Percentiles rank a stretch among this genome's conserved stretches.
These are phyloP conservation scores for Petrophora chlorosata DNA, from an alignment of 2,888 invertebrate genomes.

Conservation along the genomic window DNA sequence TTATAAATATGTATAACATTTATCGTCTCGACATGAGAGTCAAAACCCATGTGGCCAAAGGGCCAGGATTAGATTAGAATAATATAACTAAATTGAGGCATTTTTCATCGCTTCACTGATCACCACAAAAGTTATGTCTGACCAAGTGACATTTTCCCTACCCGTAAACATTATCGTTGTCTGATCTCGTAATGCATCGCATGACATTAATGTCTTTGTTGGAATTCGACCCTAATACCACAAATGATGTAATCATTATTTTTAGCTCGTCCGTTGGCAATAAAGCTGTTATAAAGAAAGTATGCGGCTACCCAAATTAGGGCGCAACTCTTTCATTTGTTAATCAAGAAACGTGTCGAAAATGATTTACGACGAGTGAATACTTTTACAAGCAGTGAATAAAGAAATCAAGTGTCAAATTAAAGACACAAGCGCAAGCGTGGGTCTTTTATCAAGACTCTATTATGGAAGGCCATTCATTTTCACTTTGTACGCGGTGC, in stretches of 20 bases:
- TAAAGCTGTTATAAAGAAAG: not conserved
- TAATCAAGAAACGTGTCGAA: slow-evolving; percentile 31
- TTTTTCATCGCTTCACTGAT: not conserved
- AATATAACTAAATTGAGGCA: not conserved
- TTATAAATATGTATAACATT: slow-evolving; percentile 3
- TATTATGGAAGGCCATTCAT: slow-evolving; percentile 63
- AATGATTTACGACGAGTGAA: slow-evolving; percentile 60
- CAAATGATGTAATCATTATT: slow-evolving; percentile 1
- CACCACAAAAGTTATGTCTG: too few relatives aligned
- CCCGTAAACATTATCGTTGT: not conserved
- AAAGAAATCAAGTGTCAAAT: slow-evolving; percentile 76
- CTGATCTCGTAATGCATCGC: not conserved
- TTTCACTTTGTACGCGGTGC: slow-evolving; percentile 59
- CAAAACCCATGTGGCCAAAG: not conserved
- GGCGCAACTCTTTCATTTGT: slow-evolving; percentile 18
- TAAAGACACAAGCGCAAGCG: slow-evolving; percentile 56
- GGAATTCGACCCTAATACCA: not conserved
- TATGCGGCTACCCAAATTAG: slow-evolving; percentile 9
- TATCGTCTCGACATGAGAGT: not conserved
- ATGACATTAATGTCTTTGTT: not conserved
- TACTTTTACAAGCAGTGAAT: slow-evolving; percentile 60
- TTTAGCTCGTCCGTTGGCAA: not conserved
- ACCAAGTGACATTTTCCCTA: too few relatives aligned
- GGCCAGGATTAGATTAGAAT: too few relatives aligned
- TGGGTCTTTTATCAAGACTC: slow-evolving; percentile 50